phyloP scores from a whole-genome alignment of 2,113 vertebrate genomes.

The Chaetodon trifascialis region DNA sequence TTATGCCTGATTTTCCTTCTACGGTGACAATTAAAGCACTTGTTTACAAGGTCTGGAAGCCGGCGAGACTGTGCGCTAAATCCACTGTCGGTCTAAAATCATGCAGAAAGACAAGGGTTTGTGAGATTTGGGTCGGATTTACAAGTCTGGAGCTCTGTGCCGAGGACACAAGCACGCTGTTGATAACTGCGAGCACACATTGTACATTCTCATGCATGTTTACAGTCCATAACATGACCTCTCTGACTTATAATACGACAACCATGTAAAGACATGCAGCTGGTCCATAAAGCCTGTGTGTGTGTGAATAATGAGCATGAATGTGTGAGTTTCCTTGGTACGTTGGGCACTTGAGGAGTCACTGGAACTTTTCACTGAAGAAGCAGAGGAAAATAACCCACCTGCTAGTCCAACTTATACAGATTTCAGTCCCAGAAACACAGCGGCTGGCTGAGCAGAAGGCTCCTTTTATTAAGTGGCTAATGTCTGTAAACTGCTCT shows the following conservation, averaged over 20 bases:
- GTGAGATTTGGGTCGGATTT: background rate
- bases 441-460: constrained; percentile 28
- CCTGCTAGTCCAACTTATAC: constrained; percentile 45
- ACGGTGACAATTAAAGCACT: background rate
- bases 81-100: background rate
- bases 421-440: constrained; percentile 37
- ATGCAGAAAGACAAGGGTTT: background rate
- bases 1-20: constrained; percentile 1
- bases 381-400: constrained; percentile 25
- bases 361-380: constrained; percentile 23
- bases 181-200: constrained; percentile 4
- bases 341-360: constrained; percentile 19
- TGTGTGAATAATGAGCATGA: constrained; percentile 21
- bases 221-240: constrained; percentile 21
- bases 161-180: background rate
- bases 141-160: background rate
- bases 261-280: constrained; percentile 61
- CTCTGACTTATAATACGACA: constrained; percentile 40
- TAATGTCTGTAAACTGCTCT: constrained; percentile 34
- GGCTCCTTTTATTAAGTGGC: constrained; percentile 32
- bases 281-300: constrained; percentile 32
- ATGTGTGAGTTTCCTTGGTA: constrained; percentile 12
- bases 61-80: too few relatives aligned
- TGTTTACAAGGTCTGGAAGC: constrained; percentile 4
- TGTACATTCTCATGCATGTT: constrained; percentile 2